Percentiles rank a stretch among this genome's conserved stretches.
These are phyloP conservation scores for Euglossa dilemma DNA, from an alignment of 1,140 invertebrate genomes.

Conservation along the genomic window DNA sequence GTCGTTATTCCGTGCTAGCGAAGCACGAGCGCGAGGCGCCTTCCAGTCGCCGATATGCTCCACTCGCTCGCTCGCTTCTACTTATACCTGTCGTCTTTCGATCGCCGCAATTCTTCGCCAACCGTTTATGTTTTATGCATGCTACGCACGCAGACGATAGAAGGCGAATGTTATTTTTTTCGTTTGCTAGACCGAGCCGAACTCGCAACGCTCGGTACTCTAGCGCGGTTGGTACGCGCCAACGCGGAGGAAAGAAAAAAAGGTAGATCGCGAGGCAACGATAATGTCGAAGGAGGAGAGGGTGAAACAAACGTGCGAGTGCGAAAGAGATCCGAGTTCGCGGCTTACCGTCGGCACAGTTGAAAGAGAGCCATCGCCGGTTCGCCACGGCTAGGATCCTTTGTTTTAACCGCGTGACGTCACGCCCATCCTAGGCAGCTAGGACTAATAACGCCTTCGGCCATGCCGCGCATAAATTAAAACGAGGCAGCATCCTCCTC, in stretches of 20 bases:
- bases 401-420: conserved; percentile 81
- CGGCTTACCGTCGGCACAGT: conserved; percentile 68
- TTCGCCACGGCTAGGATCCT: conserved; percentile 73
- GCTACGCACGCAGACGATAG: neutral
- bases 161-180: neutral
- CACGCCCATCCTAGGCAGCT: conserved; percentile 75
- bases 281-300: neutral
- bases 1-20: conserved; percentile 54
- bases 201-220: too few relatives aligned
- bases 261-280: neutral
- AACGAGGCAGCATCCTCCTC: conserved; percentile 70
- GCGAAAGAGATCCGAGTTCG: conserved; percentile 26
- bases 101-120: conserved; percentile 54
- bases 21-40: conserved; percentile 49
- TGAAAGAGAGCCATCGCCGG: conserved; percentile 73
- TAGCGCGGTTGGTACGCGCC: too few relatives aligned
- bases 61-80: neutral
- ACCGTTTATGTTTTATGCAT: conserved; percentile 36
- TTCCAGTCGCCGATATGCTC: conserved; percentile 59
- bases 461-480: conserved; percentile 80
- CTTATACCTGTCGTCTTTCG: conserved; percentile 52
- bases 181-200: too few relatives aligned
- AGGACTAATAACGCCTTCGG: conserved; percentile 79
- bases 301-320: conserved; percentile 32
- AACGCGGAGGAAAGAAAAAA: too few relatives aligned